A percentile compares a stretch with the other conserved stretches of the same genome.
These are phyloP conservation scores for Lycocorax pyrrhopterus DNA, from an alignment of 2,113 vertebrate species.

Conservation along the genomic window DNA sequence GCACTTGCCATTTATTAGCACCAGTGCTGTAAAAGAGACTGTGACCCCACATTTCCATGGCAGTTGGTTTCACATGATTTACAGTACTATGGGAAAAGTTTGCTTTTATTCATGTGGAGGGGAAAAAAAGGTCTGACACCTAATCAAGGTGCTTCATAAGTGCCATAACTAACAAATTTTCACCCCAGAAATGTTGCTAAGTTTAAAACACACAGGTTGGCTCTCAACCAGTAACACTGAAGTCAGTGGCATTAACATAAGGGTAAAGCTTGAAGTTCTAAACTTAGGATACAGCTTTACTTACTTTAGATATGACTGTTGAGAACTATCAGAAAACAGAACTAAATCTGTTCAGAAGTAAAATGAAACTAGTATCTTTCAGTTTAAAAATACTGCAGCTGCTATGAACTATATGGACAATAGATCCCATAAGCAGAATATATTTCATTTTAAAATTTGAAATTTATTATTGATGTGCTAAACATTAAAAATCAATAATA, in stretches of 20 bases:
- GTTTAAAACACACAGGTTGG: neutral
- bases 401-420: neutral
- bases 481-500: neutral
- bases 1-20: neutral
- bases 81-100: neutral
- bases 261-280: neutral
- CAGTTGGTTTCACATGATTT: neutral
- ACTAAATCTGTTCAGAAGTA: neutral
- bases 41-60: neutral
- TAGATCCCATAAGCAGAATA: neutral
- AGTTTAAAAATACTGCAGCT: neutral
- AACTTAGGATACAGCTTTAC: neutral
- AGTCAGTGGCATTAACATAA: neutral
- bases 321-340: neutral
- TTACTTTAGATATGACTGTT: neutral
- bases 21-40: neutral
- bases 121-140: neutral
- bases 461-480: neutral
- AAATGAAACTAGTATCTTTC: neutral
- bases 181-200: neutral
- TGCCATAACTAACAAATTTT: neutral
- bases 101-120: neutral
- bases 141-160: neutral
- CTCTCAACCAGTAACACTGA: neutral
- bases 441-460: neutral